Percentiles rank a stretch among this genome's conserved stretches.
Conservation (phyloP, 2,113 vertebrate species). For the Leucoraja erinaceus region DNA sequence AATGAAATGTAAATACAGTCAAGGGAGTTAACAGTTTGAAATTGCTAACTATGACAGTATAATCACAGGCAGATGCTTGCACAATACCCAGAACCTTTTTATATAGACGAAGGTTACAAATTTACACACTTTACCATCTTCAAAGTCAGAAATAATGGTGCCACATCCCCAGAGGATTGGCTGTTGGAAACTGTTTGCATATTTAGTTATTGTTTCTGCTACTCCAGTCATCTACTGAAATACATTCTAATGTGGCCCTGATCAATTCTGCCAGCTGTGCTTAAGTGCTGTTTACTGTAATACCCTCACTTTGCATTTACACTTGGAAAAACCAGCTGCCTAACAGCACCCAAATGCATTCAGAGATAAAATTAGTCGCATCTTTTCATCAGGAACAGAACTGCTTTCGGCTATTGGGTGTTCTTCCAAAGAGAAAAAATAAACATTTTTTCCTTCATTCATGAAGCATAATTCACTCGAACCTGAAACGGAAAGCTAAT, state of each 20-base stretch:
- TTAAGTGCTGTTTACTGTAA: conserved; percentile 90
- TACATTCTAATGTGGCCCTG: conserved; percentile 77
- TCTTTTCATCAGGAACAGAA: conserved; percentile 61
- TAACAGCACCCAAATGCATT: conserved; percentile 65
- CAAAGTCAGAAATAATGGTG: conserved; percentile 81
- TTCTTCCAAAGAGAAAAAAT: conserved; percentile 48
- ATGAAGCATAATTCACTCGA: neutral
- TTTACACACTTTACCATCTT: conserved; percentile 67
- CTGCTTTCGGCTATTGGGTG: conserved; percentile 60
- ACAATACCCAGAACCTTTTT: conserved; percentile 70
- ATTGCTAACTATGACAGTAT: conserved; percentile 57
- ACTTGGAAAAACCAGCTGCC: conserved; percentile 64
- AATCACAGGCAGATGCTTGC: conserved; percentile 86
- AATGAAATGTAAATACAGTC: conserved; percentile 90
- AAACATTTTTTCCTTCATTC: neutral
- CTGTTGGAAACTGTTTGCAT: conserved; percentile 81
- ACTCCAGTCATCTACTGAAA: conserved; percentile 79
- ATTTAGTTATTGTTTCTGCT: conserved; percentile 94
- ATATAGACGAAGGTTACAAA: conserved; percentile 71
- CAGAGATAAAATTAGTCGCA: conserved; percentile 67
- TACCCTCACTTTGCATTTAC: conserved; percentile 72
- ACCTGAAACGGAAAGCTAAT: neutral
- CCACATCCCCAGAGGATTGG: conserved; percentile 72
- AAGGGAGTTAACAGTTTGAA: conserved; percentile 70
- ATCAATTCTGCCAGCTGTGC: conserved; percentile 90